Evolutionary conservation across 2,888 invertebrate species (phyloP).

Genomic region (Hemicrepidius hirtus): DNA sequence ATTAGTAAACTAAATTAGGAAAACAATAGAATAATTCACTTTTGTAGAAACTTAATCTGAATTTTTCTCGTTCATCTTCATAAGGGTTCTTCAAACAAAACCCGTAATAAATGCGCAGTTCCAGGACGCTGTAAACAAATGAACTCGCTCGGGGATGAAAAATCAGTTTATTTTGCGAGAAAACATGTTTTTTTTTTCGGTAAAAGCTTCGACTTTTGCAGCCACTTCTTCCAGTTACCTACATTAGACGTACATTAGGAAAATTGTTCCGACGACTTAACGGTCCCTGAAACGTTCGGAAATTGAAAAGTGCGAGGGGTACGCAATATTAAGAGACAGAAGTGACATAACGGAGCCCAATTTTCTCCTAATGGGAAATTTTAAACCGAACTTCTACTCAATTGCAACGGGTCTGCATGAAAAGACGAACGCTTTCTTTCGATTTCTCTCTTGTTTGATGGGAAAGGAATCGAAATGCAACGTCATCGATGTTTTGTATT

Average conservation of each 20-base stretch:
- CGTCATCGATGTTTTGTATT: background rate
- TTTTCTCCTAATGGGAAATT: slow-evolving; percentile 40
- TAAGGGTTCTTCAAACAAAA: slow-evolving; percentile 25
- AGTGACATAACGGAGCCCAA: slow-evolving; percentile 25
- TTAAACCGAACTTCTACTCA: slow-evolving; percentile 17
- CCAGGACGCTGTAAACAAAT: slow-evolving; percentile 40
- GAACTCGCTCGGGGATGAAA: slow-evolving; percentile 14
- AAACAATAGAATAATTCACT: slow-evolving; percentile 12
- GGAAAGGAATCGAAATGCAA: background rate
- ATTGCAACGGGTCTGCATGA: slow-evolving; percentile 1
- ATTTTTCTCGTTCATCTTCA: slow-evolving; percentile 25
- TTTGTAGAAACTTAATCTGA: background rate
- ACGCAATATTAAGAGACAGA: slow-evolving; percentile 37
- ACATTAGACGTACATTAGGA: slow-evolving; percentile 47
- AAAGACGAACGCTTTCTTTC: background rate
- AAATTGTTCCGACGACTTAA: slow-evolving; percentile 46
- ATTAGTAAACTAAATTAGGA: slow-evolving; percentile 3
- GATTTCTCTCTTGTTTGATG: background rate
- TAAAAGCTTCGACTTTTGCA: slow-evolving; percentile 10
- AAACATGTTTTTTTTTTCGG: slow-evolving; percentile 26
- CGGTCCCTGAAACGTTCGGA: slow-evolving; percentile 39
- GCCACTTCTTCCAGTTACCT: slow-evolving; percentile 33
- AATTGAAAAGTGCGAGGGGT: slow-evolving; percentile 42
- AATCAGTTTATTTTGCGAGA: slow-evolving; percentile 38
- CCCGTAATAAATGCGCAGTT: slow-evolving; percentile 35